These are phyloP conservation scores for Ormyrus pomaceus DNA, from an alignment of 2,888 invertebrate genomes.

Conservation along the genomic window DNA sequence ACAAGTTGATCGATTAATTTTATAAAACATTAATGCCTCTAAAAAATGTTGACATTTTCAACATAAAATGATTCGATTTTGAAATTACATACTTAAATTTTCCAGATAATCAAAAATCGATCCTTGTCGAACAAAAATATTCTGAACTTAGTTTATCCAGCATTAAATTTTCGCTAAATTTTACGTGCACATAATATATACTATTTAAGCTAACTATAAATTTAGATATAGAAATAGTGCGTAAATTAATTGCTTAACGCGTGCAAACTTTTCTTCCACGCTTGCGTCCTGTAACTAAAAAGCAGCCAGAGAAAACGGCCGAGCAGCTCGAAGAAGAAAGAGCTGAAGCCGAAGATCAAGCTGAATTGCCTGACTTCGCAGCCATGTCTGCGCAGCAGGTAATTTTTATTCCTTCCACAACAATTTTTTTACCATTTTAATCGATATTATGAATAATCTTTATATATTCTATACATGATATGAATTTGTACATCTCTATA, in stretches of 20 bases:
- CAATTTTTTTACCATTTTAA: background rate
- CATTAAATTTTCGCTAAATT: conserved; percentile 18
- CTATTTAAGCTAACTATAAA: conserved; percentile 22
- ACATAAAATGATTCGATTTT: background rate
- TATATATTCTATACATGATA: background rate
- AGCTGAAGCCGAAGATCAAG: conserved; percentile 74
- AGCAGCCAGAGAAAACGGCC: conserved; percentile 70
- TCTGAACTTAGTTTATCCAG: background rate
- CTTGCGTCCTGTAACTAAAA: conserved; percentile 35
- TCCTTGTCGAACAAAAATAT: no score
- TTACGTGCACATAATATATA: conserved; percentile 4
- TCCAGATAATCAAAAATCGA: background rate
- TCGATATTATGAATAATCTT: background rate
- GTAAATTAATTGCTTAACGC: conserved; percentile 39
- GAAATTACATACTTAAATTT: no score
- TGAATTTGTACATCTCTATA: background rate
- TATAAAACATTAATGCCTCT: background rate
- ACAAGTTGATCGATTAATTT: conserved; percentile 33
- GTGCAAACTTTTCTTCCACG: conserved; percentile 40
- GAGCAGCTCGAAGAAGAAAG: conserved; percentile 76
- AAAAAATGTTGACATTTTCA: background rate
- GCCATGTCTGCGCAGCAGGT: conserved; percentile 76
- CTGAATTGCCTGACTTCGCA: conserved; percentile 75
- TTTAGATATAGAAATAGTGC: background rate
- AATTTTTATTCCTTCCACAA: conserved; percentile 54